A percentile compares a stretch with the other conserved stretches of the same genome.
These are phyloP conservation scores for Apoda limacodes DNA, from an alignment of 2,888 invertebrate species.

Conservation along the genomic window DNA sequence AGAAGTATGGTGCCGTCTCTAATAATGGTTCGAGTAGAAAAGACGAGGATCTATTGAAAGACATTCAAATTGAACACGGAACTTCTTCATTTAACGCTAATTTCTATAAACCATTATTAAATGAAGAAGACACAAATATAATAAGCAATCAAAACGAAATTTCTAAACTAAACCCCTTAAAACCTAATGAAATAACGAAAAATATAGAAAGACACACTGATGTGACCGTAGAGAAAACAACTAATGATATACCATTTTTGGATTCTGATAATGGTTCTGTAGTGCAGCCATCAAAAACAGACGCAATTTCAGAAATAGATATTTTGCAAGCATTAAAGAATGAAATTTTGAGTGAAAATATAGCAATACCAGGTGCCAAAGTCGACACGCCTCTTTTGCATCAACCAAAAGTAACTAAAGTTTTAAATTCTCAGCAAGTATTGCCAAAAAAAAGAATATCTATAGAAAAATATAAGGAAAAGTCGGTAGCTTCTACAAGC, in stretches of 20 bases:
- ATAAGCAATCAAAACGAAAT: no score
- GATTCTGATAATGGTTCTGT: constrained; percentile 30
- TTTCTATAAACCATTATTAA: constrained; percentile 38
- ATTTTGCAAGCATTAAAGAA: constrained; percentile 60
- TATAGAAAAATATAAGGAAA: constrained; percentile 60
- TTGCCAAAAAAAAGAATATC: constrained; percentile 55
- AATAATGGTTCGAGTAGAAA: no score
- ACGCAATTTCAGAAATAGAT: constrained; percentile 52
- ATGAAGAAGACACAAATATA: constrained; percentile 12
- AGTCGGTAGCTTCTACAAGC: constrained; percentile 25
- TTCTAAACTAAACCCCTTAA: no score
- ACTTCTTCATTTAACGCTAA: constrained; percentile 37
- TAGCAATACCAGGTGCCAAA: constrained; percentile 34
- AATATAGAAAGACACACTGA: no score
- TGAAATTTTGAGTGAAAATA: constrained; percentile 50
- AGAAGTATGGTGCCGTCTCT: no score
- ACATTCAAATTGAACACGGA: no score
- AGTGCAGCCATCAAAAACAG: constrained; percentile 26
- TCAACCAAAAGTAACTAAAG: constrained; percentile 54
- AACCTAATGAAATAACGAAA: no score
- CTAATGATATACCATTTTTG: constrained; percentile 42
- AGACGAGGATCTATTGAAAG: no score
- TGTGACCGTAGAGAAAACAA: constrained; percentile 16
- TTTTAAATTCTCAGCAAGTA: constrained; percentile 39
- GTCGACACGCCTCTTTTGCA: constrained; percentile 43